These are phyloP conservation scores for Danio albolineatus DNA, from an alignment of 2,797 vertebrate species.

Conservation along the genomic window DNA sequence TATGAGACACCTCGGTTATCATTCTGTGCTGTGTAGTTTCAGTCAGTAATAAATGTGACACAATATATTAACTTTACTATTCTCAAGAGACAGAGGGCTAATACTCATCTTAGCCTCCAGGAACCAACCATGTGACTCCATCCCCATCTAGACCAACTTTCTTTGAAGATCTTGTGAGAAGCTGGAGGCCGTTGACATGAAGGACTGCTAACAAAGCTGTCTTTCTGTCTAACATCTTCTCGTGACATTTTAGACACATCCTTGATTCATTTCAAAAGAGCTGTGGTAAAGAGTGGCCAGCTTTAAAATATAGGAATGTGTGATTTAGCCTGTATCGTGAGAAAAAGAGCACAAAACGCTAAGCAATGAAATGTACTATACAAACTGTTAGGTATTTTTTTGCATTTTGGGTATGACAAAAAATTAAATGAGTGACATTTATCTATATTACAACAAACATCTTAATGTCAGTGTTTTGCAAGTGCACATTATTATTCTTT, in stretches of 20 bases:
- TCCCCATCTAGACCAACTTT: conserved; percentile 20
- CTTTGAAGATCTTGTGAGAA: conserved; percentile 39
- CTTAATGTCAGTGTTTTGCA: no score
- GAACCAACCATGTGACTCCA: conserved; percentile 27
- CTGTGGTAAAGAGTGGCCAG: neutral
- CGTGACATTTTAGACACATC: conserved; percentile 23
- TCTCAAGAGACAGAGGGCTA: conserved; percentile 15
- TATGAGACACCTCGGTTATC: neutral
- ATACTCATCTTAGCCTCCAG: conserved; percentile 12
- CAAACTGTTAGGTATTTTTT: no score
- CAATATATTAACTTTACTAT: conserved; percentile 16
- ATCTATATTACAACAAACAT: no score
- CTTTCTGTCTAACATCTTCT: conserved; percentile 38
- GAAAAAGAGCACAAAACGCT: conserved; percentile 1
- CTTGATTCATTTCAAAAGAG: neutral
- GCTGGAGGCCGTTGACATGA: conserved; percentile 4
- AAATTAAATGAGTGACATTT: no score
- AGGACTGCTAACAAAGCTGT: conserved; percentile 35
- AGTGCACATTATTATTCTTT: no score
- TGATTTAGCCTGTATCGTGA: neutral
- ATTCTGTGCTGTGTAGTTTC: neutral
- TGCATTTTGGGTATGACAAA: no score
- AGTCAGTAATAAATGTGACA: conserved; percentile 17
- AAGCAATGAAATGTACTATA: conserved; percentile 8
- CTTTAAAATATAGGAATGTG: neutral